These are phyloP conservation scores for Synodontis membranacea DNA, from an alignment of 2,113 vertebrate genomes.

Conservation along the genomic window DNA sequence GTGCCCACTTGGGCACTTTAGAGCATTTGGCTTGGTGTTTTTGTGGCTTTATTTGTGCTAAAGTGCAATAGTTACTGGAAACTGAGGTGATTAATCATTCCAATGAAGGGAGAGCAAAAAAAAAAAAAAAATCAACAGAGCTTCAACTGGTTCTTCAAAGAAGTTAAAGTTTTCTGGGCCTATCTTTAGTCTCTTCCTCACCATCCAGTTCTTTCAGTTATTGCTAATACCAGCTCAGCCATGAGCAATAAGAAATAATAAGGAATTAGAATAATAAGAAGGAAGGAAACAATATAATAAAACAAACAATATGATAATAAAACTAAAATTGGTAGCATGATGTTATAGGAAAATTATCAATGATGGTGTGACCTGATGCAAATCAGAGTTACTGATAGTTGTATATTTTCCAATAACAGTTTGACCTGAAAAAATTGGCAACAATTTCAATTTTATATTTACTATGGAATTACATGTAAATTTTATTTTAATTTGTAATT, in stretches of 20 bases:
- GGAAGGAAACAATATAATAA: too few species aligned
- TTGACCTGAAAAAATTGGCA: not conserved
- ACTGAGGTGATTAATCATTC: not conserved
- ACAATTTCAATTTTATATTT: not conserved
- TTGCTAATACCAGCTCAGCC: not conserved
- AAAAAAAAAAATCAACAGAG: not conserved
- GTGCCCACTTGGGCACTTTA: constrained; percentile 31
- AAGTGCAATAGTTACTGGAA: not conserved
- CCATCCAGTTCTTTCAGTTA: not conserved
- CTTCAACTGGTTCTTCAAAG: not conserved
- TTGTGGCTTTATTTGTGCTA: not conserved
- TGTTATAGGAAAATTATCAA: not conserved
- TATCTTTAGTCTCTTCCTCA: not conserved
- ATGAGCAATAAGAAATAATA: not conserved
- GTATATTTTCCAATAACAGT: not conserved
- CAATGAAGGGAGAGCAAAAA: not conserved
- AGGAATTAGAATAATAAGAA: too few species aligned
- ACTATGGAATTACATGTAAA: not conserved
- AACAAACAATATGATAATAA: too few species aligned
- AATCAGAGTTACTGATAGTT: not conserved
- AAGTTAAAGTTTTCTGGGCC: not conserved
- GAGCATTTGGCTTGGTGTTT: not conserved
- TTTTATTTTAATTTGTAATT: too few species aligned
- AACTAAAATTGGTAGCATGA: too few species aligned
- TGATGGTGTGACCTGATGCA: not conserved